Evolutionary conservation across 2,888 invertebrate genomes (phyloP), one percentile per base, ranked within the genome.

Genomic region (Pammene aurita): DNA sequence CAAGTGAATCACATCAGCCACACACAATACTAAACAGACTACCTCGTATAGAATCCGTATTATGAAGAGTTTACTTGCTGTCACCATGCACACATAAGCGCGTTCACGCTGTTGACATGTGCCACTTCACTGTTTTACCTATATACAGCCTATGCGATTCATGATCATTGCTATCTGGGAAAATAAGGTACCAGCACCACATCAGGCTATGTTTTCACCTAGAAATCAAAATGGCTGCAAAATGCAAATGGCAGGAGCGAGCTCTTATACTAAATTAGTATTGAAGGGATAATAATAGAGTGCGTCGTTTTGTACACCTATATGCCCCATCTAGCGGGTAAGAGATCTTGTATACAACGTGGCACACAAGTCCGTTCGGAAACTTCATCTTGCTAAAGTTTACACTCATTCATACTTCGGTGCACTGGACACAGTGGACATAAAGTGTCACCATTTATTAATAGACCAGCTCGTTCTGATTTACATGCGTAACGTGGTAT

Each of bases 1-100:
- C 77, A 74, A 73, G 78, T 85, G 84, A 85, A 76, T 86, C 26
- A 26, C 26, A 26, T 26, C 85, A 86, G 63, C 74, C 72, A 61
- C 75, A 75, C 75, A 69, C 75, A 72, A 71, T 34, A 34, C 54
- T n/a, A n/a, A 13, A 26, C 26, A 52, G 54, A 54, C 54, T n/a
- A 7, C 34, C 54, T 54, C 34, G 7, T 35, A 10, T 54, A 54
- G 34, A 54, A n/a, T 54, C 34, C n/a, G 54, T 34, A 13, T 54
- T 18, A 26, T 18, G 11, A 16, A 16, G 16, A 7, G 16, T 4
- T 48, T 5, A 38, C 9, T 9, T 38, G 38, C 38, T 14, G 14
- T 48, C 14, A 48, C 14, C 48, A n/a, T n/a, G n/a, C n/a, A 16
- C 26, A 26, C 26, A 26, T 26, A 26, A 26, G 26, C 26, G 26